Evolutionary conservation across 2,797 vertebrate species (phyloP), one percentile per base, ranked within the genome.

Genomic region (Erithacus rubecula): DNA sequence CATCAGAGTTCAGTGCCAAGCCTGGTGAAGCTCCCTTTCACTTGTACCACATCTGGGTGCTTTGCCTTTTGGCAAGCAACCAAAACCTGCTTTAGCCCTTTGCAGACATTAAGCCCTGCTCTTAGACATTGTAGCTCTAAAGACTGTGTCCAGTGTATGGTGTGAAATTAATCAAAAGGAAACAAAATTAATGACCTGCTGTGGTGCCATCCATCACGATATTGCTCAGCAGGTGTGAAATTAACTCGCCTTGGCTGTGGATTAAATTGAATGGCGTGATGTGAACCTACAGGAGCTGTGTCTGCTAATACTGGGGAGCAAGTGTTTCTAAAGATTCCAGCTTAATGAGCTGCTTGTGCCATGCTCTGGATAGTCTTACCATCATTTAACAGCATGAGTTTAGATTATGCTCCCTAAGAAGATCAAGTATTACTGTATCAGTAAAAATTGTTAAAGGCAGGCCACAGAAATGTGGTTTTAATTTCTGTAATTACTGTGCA

Each of bases 151-250:
- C 71, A 80, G 87, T 60, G 5, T 96, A 80, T 70, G 84, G 94
- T 96, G 94, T 95, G 92, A 97, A 97, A 97, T 98, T 97, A 97
- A 97, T 97, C 93, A 97, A 93, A 97, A 93, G 58, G 88, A 94
- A 97, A 34, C 71, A 91, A 97, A 97, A 97, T 97, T 97, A 97
- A 96, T 97, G 96, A 86, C 95, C 91, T 68, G 69, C 95, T 70
- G 87, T 79, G 78, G 77, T 96, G 93, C 89, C 96, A 96, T 97
- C 95, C 88, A 95, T 97, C 95, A 90, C 6, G n/a, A 88, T 88
- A 93, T 94, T 69, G 6, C 95, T 81, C 89, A 97, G 94, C 92
- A 96, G 96, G 94, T 96, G 90, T 94, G 93, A 96, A 97, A 98
- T 97, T 95, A 97, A 94, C 86, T 97, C 87, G 62, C 95, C 91